Percentiles rank a stretch among this genome's conserved stretches.
These are phyloP conservation scores for Agelaius phoeniceus DNA, from an alignment of 2,113 vertebrate genomes.

Conservation along the genomic window DNA sequence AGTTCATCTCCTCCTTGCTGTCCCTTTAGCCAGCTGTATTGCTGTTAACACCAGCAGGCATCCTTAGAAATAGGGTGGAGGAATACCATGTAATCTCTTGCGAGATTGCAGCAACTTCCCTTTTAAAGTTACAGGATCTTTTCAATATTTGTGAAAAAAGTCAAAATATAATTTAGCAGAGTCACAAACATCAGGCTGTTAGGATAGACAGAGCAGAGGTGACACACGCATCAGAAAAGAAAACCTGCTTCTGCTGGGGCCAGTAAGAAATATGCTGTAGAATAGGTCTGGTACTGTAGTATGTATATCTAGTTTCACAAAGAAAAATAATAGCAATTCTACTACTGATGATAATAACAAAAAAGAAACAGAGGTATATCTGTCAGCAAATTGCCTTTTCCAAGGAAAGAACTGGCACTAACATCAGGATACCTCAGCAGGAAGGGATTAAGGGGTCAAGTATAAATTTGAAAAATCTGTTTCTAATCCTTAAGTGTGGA, in stretches of 20 bases:
- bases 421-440: background rate
- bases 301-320: background rate
- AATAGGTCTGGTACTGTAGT: background rate
- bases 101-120: background rate
- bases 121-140: background rate
- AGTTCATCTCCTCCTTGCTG: background rate
- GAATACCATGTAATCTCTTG: background rate
- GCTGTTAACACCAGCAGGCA: background rate
- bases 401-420: background rate
- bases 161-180: background rate
- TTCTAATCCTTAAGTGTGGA: background rate
- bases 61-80: background rate
- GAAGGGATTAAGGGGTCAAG: background rate
- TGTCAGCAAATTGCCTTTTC: background rate
- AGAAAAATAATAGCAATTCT: background rate
- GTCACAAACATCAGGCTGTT: background rate
- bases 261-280: background rate
- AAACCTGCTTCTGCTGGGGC: background rate
- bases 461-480: background rate
- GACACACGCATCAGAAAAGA: background rate
- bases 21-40: background rate
- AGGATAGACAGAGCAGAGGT: background rate
- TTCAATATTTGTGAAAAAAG: background rate
- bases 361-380: background rate
- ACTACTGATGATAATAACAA: background rate